Evolutionary conservation across 30 jellyfish, hydroid and myxozoan genomes (phyloP), one percentile per base, ranked within the genome.

Genomic region (Aurelia aurita): DNA sequence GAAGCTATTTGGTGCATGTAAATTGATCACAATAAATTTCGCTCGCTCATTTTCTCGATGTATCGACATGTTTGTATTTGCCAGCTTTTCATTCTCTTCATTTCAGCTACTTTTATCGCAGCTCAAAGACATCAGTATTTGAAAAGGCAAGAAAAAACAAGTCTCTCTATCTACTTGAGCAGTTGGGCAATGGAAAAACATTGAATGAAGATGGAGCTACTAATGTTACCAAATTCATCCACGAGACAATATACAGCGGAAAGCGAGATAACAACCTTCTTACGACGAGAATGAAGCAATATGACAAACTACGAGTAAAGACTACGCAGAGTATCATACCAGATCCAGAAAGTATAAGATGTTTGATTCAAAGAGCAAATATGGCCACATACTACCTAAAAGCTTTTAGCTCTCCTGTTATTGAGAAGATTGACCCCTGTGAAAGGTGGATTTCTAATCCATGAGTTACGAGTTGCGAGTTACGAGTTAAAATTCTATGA

Each of bases 1-100:
- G 87, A 75, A 59, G 87, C 87, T 22, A 75, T 54, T 27, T 75
- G 87, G 87, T 75, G 87, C 58, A 53, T 75, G 87, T 76, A 75
- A 75, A 75, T 75, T 75, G 75, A 75, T 58, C 87, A 75, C 53
- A 75, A 59, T 75, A 75, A 75, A 58, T 75, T 46, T 53, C 61
- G 74, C 53, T 75, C 55, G 75, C 74, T 76, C 87, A 75, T 29
- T 53, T 46, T 59, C 87, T 59, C 76, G 76, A 58, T 58, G 87
- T 16, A 59, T 75, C 87, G 34, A 34, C 74, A 75, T 75, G 87
- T 75, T 28, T 75, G 74, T 76, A 75, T 59, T 76, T 75, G 39
- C 87, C 87, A 75, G 74, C 87, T 75, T 75, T 75, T 75, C 87
- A 75, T 57, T 75, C 74, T 75, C 74, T 55, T 76, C n/a, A n/a